phyloP scores from a whole-genome alignment of 1,140 invertebrate species.

The Papilio polytes region DNA sequence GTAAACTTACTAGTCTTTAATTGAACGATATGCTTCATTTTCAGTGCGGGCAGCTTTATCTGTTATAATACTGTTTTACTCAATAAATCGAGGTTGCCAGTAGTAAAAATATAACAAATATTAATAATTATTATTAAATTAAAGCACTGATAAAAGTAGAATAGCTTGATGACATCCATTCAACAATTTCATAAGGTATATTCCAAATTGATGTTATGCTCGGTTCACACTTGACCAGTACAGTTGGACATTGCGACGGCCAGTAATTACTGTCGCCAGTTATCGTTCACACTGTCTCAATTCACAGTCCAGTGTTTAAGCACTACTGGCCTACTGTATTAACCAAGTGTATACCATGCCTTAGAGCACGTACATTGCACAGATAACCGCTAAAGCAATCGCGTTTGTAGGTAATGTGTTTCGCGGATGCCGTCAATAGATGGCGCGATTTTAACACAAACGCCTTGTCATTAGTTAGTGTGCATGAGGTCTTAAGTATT shows the following conservation, averaged over 20 bases:
- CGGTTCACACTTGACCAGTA: no score
- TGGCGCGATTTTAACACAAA: not conserved
- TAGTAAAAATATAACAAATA: not conserved
- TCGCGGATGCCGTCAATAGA: not conserved
- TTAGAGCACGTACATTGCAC: not conserved
- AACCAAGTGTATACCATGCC: no score
- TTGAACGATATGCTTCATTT: slow-evolving; percentile 82
- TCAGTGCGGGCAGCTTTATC: slow-evolving; percentile 72
- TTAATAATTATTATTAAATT: not conserved
- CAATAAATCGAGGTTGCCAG: not conserved
- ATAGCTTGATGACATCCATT: not conserved
- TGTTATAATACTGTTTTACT: slow-evolving; percentile 40
- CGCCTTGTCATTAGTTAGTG: not conserved
- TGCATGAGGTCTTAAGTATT: not conserved
- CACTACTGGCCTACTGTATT: no score
- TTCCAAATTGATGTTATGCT: slow-evolving; percentile 17
- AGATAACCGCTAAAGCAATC: not conserved
- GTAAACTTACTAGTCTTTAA: slow-evolving; percentile 79
- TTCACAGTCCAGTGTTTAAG: no score
- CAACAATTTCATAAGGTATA: not conserved
- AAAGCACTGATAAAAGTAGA: not conserved
- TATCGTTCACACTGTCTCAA: no score
- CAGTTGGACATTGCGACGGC: no score
- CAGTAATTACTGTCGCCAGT: no score
- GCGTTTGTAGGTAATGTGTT: not conserved